Evolutionary conservation across 2,113 vertebrate genomes (phyloP).

Genomic region (Grammomys dolichurus): DNA sequence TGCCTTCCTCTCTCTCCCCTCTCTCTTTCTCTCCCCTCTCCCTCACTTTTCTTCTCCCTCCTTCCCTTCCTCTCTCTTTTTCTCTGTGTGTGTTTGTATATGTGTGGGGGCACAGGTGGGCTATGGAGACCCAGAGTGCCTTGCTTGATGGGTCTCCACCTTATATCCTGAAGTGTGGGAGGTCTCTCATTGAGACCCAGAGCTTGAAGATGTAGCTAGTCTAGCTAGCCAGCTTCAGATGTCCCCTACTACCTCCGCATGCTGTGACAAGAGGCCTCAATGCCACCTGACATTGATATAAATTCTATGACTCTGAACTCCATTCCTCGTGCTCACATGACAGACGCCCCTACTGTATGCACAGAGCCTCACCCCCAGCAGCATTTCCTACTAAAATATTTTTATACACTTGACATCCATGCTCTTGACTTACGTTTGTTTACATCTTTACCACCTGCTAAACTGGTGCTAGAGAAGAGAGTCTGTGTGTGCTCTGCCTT

Average conservation of each 20-base stretch:
- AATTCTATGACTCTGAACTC: not conserved
- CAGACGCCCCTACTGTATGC: not conserved
- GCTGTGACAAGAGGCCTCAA: not conserved
- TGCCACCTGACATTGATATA: not conserved
- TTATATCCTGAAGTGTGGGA: not conserved
- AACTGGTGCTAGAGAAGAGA: not conserved
- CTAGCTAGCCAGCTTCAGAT: not conserved
- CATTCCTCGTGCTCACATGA: not conserved
- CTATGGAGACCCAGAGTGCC: accelerated
- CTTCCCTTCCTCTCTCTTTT: accelerated
- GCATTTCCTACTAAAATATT: not conserved
- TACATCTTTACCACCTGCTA: not conserved
- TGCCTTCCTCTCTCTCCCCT: accelerated
- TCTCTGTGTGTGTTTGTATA: not conserved
- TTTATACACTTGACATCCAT: not conserved
- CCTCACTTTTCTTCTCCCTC: not conserved
- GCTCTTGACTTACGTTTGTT: not conserved
- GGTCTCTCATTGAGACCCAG: not conserved
- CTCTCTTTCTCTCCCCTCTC: not conserved
- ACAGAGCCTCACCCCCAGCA: not conserved
- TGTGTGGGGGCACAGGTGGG: not conserved
- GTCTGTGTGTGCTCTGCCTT: not conserved
- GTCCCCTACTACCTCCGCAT: too few relatives aligned
- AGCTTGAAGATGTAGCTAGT: too few relatives aligned
- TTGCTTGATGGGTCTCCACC: not conserved